Conservation (phyloP, 2,797 vertebrate genomes). For the Lates japonicus region DNA sequence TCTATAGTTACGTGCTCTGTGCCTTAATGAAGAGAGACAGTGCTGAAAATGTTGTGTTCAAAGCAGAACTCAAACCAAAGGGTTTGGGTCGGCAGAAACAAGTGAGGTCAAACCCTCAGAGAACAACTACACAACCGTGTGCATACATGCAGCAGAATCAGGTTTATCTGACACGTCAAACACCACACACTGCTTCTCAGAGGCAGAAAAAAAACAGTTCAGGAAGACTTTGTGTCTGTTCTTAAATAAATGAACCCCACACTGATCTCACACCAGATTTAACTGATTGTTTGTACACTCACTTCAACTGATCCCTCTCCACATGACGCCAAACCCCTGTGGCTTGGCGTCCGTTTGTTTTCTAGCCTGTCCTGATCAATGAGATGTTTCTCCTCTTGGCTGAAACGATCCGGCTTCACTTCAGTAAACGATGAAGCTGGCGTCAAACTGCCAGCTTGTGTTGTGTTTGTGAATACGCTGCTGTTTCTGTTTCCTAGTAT, state of each 20-base stretch:
- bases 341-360: slow-evolving; percentile 4
- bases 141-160: slow-evolving; percentile 6
- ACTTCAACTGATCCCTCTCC: slow-evolving; percentile 4
- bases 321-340: slow-evolving; percentile 16
- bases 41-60: slow-evolving; percentile 4
- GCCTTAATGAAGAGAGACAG: background rate
- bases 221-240: slow-evolving; percentile 6
- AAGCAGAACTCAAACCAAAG: background rate
- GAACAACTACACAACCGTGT: slow-evolving; percentile 1
- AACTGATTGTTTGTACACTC: slow-evolving; percentile 9
- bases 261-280: background rate
- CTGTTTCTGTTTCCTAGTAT: no score
- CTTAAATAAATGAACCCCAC: slow-evolving; percentile 7
- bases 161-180: background rate
- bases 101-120: background rate
- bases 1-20: background rate
- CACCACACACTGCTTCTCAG: background rate
- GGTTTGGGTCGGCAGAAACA: background rate
- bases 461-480: background rate
- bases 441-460: background rate
- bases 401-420: background rate
- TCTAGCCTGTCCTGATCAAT: slow-evolving; percentile 12
- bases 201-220: background rate
- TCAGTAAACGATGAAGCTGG: background rate
- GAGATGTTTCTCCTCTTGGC: slow-evolving; percentile 16